Conservation (phyloP, 37 sponge, comb jelly and placozoan species). For the Beroe ovata region DNA sequence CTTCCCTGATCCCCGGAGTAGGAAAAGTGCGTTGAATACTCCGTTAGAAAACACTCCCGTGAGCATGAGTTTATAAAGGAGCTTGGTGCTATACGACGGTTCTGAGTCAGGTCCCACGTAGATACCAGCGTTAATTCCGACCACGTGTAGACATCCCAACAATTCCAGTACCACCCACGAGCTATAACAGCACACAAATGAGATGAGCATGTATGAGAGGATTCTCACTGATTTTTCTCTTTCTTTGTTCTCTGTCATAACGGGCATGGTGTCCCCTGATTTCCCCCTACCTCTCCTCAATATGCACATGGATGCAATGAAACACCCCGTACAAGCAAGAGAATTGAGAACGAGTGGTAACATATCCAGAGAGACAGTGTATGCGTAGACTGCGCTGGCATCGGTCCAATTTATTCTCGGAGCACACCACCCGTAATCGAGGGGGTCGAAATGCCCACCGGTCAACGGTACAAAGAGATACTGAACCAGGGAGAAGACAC, state of each 20-base stretch:
- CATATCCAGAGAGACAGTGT: not conserved
- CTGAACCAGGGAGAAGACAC: not conserved
- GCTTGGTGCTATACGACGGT: conserved; percentile 4
- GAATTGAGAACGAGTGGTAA: conserved; percentile 28
- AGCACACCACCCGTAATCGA: conserved; percentile 45
- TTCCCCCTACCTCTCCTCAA: not conserved
- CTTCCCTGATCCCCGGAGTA: conserved; percentile 21
- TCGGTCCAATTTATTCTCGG: not conserved
- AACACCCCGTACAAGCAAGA: not conserved
- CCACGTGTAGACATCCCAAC: not conserved
- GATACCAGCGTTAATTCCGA: conserved; percentile 24
- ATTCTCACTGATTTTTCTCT: not conserved
- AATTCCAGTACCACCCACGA: conserved; percentile 7
- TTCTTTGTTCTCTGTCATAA: not conserved
- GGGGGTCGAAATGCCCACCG: conserved; percentile 24
- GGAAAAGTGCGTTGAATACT: not conserved
- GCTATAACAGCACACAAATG: not conserved
- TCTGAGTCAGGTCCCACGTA: conserved; percentile 25
- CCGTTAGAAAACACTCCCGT: conserved; percentile 14
- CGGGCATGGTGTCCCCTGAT: not conserved
- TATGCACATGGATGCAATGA: not conserved
- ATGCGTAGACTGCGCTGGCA: not conserved
- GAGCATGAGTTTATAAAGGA: conserved; percentile 18
- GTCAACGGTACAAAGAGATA: conserved; percentile 10
- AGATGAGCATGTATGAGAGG: conserved; percentile 32